A percentile compares a stretch with the other conserved stretches of the same genome.
Evolutionary conservation across 2,797 vertebrate genomes (phyloP).

Genomic region (Darevskia mixta): DNA sequence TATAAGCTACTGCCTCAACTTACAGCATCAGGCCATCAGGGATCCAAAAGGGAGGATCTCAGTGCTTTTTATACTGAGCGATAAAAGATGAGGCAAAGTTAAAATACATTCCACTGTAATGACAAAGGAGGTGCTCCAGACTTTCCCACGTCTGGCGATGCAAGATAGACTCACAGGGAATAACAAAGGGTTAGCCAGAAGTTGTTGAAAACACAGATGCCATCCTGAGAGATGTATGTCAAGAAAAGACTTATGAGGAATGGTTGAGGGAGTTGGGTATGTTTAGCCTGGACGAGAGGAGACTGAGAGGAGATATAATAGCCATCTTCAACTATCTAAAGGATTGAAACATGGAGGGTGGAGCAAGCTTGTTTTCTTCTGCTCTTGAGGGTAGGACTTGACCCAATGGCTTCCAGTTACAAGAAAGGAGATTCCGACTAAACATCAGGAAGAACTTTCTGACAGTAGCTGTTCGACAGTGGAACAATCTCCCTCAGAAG

Average conservation of each 20-base stretch:
- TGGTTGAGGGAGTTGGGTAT: no score
- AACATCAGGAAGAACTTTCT: no score
- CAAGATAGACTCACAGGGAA: constrained; percentile 21
- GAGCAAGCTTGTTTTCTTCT: no score
- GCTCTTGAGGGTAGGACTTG: no score
- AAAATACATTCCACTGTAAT: constrained; percentile 22
- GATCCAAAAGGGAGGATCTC: background rate
- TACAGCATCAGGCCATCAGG: background rate
- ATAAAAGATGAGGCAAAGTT: constrained; percentile 22
- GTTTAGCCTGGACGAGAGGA: no score
- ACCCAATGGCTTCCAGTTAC: no score
- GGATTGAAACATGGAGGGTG: no score
- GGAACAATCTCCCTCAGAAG: no score
- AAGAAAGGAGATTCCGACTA: no score
- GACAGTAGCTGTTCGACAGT: no score
- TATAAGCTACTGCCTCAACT: background rate
- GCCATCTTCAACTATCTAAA: no score
- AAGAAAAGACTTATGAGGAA: background rate
- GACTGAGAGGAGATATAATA: no score
- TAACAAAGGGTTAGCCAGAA: background rate
- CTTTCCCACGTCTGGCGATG: constrained; percentile 25
- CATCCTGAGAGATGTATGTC: background rate
- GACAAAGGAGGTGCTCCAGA: constrained; percentile 19
- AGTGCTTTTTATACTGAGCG: constrained; percentile 6
- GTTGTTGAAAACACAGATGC: constrained; percentile 1